Base-by-base conservation (phyloP, 92 coral and sea anemone genomes). In the Paramuricea clavata region DNA sequence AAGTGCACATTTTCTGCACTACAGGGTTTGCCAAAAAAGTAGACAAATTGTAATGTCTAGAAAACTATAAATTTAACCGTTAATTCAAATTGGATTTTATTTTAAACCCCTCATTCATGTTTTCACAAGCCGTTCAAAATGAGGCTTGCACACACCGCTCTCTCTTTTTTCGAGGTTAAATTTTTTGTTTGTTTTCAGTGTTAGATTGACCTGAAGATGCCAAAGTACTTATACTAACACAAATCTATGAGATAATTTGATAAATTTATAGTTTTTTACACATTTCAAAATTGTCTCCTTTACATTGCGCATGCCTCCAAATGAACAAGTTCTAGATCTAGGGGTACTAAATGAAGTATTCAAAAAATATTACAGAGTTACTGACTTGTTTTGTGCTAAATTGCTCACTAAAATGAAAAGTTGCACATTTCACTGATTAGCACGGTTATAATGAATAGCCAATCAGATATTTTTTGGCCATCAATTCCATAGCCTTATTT, bases 1-100 rank as follows among this genome's bases (percentile, higher is more conserved):
- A 56, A 56, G 64, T 56, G 64, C 64, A 56, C 64, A 56, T 56
- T 56, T 56, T 56, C 64, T 56, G 64, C 64, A 56, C 64, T 56
- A 56, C 64, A 16, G 64, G 64, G 64, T 56, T 56, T 56, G 64
- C 26, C 26, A 56, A 56, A 56, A 56, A 56, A 56, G 64, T 56
- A 56, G 23, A 56, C 64, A 56, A 56, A 17, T 56, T 56, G 64
- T 56, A 23, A 56, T 56, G 64, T 56, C 64, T 56, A 56, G 64
- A 56, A 56, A 56, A 56, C 64, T 56, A 56, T 56, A 56, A 56
- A 56, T 56, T 56, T 56, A 23, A 17, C 64, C 64, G 28, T 56
- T 56, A 56, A 56, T 56, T 56, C 64, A 0, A 56, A 56, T 0
- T 56, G 64, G 64, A 56, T 1, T 56, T 56, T 56, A 56, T 56